Evolutionary conservation across 1,140 invertebrate genomes (phyloP), one percentile per base, ranked within the genome.

Genomic region (Temnothorax longispinosus): DNA sequence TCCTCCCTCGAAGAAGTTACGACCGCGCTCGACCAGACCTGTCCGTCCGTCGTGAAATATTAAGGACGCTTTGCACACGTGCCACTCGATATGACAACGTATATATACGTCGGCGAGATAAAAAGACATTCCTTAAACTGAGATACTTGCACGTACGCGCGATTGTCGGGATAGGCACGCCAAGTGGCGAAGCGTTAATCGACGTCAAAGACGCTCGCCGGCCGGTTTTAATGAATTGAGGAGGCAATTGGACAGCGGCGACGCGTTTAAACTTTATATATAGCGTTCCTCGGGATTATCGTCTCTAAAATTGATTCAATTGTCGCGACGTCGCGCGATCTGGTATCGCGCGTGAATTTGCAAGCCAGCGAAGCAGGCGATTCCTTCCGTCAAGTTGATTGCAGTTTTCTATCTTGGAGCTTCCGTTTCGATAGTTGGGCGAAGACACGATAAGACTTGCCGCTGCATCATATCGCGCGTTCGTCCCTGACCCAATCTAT

Each of bases 61-160:
- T 84, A 84, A 84, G n/a, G 69, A 8, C 69, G n/a, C 54, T 44
- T 3, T 5, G 21, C 10, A 56, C 67, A 74, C 69, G 54, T 84
- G 35, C n/a, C 54, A 41, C 2, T 27, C 44, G 50, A 71, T 47
- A 38, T n/a, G n/a, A 32, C 27, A 52, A 82, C 27, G 21, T 50
- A 47, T 69, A 47, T 69, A 21, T 15, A 58, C 10, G 67, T 82
- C 67, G 67, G 80, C 80, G 69, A 62, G 69, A 84, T 84, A 75
- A 84, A 84, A 60, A 74, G 54, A 18, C 54, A 75, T 84, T 84
- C 27, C 41, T 60, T 3, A 62, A 75, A 62, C 69, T 62, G 67
- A 62, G 74, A 84, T 84, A 74, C 65, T 60, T n/a, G 80, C 69
- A 27, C 80, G 67, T 44, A 71, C 65, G 15, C 21, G 38, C 27